Evolutionary conservation across 1,140 invertebrate genomes (phyloP).

Genomic region (Anastrepha obliqua): DNA sequence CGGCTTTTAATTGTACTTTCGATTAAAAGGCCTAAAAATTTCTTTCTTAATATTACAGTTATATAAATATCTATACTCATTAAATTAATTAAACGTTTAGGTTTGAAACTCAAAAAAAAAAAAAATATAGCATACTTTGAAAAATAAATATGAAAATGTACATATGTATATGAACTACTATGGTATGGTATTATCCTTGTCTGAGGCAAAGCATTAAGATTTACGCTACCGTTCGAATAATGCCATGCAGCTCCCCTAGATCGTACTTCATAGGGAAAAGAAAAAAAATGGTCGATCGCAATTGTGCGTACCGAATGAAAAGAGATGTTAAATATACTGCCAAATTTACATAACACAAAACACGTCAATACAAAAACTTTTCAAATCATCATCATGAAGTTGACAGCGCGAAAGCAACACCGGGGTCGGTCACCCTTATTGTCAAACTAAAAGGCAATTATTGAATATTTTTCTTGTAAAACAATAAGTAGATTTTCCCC

Average conservation of each 20-base stretch:
- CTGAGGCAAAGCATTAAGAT: neutral
- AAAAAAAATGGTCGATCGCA: neutral
- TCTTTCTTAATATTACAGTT: neutral
- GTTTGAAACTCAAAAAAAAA: neutral
- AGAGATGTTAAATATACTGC: slow-evolving; percentile 25
- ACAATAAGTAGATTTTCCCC: neutral
- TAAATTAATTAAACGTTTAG: neutral
- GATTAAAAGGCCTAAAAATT: neutral
- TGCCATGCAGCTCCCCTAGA: neutral
- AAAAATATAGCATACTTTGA: too few relatives aligned
- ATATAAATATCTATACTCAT: neutral
- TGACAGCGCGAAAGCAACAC: neutral
- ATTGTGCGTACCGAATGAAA: neutral
- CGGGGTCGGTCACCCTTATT: neutral
- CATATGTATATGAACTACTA: too few relatives aligned
- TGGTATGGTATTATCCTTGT: too few relatives aligned
- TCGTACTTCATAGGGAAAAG: neutral
- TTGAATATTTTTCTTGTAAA: neutral
- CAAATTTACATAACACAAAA: slow-evolving; percentile 25
- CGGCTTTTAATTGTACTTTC: too few relatives aligned
- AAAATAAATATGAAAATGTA: too few relatives aligned
- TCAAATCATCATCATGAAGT: slow-evolving; percentile 31
- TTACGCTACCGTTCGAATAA: neutral
- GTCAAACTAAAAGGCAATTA: neutral
- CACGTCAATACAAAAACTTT: slow-evolving; percentile 32